phyloP scores from a whole-genome alignment of 2,797 vertebrate genomes.

The Myripristis murdjan region DNA sequence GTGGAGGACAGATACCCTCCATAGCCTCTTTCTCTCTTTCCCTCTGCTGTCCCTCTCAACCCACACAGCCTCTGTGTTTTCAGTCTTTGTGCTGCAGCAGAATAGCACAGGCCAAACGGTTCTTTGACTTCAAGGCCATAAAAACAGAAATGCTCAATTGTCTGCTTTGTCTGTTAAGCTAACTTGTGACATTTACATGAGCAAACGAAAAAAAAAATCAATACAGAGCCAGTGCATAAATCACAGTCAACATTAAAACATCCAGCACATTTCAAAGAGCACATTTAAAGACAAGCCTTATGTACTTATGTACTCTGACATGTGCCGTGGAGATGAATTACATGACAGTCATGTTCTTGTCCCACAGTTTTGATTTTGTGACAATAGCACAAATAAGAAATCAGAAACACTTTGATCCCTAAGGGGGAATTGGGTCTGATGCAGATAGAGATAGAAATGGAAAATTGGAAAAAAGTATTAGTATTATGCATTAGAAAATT shows the following conservation, averaged over 20 bases:
- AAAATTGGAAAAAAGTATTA: no score
- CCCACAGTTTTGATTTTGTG: no score
- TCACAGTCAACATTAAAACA: conserved; percentile 44
- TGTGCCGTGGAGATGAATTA: no score
- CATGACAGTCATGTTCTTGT: no score
- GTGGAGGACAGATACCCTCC: conserved; percentile 36
- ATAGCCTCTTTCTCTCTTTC: conserved; percentile 20
- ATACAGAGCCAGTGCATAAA: conserved; percentile 31
- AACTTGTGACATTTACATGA: conserved; percentile 51
- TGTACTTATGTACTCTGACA: neutral
- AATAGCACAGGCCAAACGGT: conserved; percentile 22
- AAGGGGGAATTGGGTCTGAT: no score
- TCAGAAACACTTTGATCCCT: no score
- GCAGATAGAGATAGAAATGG: no score
- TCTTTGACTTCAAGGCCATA: conserved; percentile 31
- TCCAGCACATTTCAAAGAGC: conserved; percentile 13
- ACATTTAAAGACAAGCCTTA: neutral
- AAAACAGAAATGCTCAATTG: conserved; percentile 39
- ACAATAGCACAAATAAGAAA: no score
- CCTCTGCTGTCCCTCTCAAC: neutral
- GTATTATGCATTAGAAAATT: no score
- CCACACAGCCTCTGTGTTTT: conserved; percentile 18
- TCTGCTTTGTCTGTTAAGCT: conserved; percentile 32
- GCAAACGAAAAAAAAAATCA: conserved; percentile 20
- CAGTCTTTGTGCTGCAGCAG: neutral